Evolutionary conservation across 2,888 invertebrate species (phyloP), one percentile per base, ranked within the genome.

Genomic region (Diloba caeruleocephala): DNA sequence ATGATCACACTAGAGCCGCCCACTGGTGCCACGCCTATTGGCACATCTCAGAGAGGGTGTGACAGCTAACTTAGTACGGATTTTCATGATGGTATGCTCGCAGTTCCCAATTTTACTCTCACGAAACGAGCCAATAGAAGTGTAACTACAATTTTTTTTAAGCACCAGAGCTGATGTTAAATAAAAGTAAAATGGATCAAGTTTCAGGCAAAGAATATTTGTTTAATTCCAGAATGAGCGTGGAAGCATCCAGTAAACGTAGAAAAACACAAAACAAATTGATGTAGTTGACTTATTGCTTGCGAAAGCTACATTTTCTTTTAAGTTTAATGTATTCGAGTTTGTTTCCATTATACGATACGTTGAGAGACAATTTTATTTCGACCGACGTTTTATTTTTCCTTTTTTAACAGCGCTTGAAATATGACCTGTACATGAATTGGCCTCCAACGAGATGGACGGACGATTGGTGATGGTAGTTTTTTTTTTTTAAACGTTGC

Each of bases 211-310:
- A 8, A 19, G 19, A 19, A 7, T 17, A 36, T 46, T 59, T 26
- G 15, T 64, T 43, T 26, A 31, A 12, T 12, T 49, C 34, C 23
- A 36, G 50, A 57, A 60, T 67, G 54, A 61, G 44, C 39, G 26
- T 39, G n/a, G 41, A 65, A 52, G 44, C 64, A 29, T 29, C 37
- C 4, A 6, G 42, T 49, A 48, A 49, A 44, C 17, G 44, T 65
- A 48, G 43, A 21, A 42, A 19, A 42, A 43, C 32, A 26, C 36
- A 15, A 51, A 48, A 59, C 43, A 44, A 59, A 61, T 64, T 42
- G 41, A 70, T 42, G 55, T 54, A 39, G 41, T 28, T 60, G 55
- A 62, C 60, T 70, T 65, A 66, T 65, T 46, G 66, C 51, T 19
- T 66, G 53, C 46, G 51, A 60, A 43, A 36, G 14, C 42, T 42